Percentiles rank a stretch among this genome's conserved stretches.
Evolutionary conservation across 2,797 vertebrate genomes (phyloP).

Genomic region (Heliangelus exortis): DNA sequence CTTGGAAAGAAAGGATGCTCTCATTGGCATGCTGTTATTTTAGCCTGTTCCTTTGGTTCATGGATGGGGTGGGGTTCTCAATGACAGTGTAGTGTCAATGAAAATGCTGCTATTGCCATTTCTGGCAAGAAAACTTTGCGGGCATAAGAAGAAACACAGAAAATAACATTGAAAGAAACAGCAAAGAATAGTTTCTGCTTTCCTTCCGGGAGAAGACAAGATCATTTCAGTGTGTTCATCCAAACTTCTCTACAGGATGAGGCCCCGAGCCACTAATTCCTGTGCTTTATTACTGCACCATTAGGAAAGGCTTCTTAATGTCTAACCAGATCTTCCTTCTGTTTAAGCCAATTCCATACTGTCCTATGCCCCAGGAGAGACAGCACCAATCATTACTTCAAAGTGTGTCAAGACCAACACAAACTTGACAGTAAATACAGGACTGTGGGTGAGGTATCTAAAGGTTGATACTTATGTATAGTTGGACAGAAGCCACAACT

Average conservation of each 20-base stretch:
- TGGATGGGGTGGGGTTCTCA: background rate
- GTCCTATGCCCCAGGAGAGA: constrained; percentile 1
- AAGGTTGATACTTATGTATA: background rate
- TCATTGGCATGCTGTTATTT: constrained; percentile 19
- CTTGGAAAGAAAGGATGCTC: constrained; percentile 44
- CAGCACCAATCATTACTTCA: constrained; percentile 19
- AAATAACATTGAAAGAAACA: constrained; percentile 3
- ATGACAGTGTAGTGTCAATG: background rate
- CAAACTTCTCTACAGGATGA: constrained; percentile 12
- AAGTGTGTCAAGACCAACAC: background rate
- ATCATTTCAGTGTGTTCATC: background rate
- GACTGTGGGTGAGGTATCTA: background rate
- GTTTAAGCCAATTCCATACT: constrained; percentile 47
- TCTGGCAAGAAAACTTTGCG: background rate
- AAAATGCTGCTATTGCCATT: constrained; percentile 18
- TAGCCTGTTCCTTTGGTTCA: background rate
- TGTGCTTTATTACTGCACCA: constrained; percentile 9
- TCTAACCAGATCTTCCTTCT: constrained; percentile 41
- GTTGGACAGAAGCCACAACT: background rate
- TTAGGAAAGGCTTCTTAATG: constrained; percentile 39
- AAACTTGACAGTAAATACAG: constrained; percentile 3
- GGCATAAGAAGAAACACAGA: constrained; percentile 1
- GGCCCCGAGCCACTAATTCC: background rate
- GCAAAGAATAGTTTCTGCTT: background rate
- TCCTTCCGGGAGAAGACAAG: constrained; percentile 10